A percentile compares a stretch with the other conserved stretches of the same genome.
These are phyloP conservation scores for Brachylomia viminalis DNA, from an alignment of 2,888 invertebrate species.

Conservation along the genomic window DNA sequence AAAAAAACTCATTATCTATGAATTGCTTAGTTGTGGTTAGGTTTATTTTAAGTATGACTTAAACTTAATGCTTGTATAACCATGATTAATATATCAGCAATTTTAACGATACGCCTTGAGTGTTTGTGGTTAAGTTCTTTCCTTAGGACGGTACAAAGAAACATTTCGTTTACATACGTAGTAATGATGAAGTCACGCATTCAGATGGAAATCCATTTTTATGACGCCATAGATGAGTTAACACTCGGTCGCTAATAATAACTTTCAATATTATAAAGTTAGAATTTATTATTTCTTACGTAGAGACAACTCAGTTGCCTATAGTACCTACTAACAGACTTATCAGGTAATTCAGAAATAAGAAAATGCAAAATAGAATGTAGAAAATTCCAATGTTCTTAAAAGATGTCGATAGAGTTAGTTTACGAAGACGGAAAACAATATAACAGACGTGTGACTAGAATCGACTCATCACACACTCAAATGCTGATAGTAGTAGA, in stretches of 20 bases:
- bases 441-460: neutral
- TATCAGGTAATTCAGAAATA: neutral
- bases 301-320: neutral
- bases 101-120: neutral
- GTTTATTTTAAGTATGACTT: neutral
- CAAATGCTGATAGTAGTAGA: neutral
- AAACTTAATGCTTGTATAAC: neutral
- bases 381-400: neutral
- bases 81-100: slow-evolving; percentile 20
- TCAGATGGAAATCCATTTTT: slow-evolving; percentile 31
- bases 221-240: slow-evolving; percentile 49
- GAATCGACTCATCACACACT: neutral
- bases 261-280: neutral
- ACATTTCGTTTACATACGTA: slow-evolving; percentile 29
- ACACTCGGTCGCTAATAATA: slow-evolving; percentile 46
- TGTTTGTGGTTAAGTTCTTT: slow-evolving; percentile 29
- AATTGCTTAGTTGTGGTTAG: neutral
- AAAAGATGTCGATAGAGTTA: neutral
- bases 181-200: slow-evolving; percentile 48
- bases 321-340: too few species aligned
- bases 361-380: too few species aligned
- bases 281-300: neutral
- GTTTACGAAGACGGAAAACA: too few species aligned
- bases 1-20: neutral
- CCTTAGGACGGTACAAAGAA: slow-evolving; percentile 38